These are phyloP conservation scores for Myripristis jacobus DNA, from an alignment of 2,797 vertebrate genomes.

Conservation along the genomic window DNA sequence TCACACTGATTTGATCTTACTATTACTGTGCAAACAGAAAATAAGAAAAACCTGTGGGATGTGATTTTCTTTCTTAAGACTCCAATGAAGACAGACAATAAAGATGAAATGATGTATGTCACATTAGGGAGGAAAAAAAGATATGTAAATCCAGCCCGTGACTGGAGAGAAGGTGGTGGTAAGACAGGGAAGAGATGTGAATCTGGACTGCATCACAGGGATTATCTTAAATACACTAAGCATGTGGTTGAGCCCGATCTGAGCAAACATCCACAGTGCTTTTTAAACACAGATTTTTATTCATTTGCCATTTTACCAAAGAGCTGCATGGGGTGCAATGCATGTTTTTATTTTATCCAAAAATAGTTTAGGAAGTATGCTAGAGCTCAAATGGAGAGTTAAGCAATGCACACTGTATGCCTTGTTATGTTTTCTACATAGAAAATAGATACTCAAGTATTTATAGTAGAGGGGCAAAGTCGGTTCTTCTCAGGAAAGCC, in stretches of 20 bases:
- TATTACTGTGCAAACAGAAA: conserved; percentile 2
- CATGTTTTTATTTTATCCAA: neutral
- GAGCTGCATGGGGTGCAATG: neutral
- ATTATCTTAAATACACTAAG: neutral
- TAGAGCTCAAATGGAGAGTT: conserved; percentile 24
- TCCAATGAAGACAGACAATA: conserved; percentile 2
- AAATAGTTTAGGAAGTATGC: neutral
- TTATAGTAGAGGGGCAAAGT: neutral
- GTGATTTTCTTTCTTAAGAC: conserved; percentile 9
- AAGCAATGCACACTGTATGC: conserved; percentile 44
- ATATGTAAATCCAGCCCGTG: conserved; percentile 49
- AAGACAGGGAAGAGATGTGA: neutral
- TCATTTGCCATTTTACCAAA: neutral
- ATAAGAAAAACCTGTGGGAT: neutral
- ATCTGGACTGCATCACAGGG: neutral
- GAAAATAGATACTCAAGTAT: conserved; percentile 9
- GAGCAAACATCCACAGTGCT: neutral
- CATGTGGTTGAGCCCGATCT: neutral
- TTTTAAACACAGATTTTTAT: neutral
- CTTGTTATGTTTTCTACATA: conserved; percentile 7
- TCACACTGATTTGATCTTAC: conserved; percentile 14
- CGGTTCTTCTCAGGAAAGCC: neutral
- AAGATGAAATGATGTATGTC: conserved; percentile 15
- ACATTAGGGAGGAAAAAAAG: conserved; percentile 16
- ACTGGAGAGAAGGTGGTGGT: conserved; percentile 2